Base-by-base conservation (phyloP, 2,113 vertebrate species). In the Aplodontia rufa region DNA sequence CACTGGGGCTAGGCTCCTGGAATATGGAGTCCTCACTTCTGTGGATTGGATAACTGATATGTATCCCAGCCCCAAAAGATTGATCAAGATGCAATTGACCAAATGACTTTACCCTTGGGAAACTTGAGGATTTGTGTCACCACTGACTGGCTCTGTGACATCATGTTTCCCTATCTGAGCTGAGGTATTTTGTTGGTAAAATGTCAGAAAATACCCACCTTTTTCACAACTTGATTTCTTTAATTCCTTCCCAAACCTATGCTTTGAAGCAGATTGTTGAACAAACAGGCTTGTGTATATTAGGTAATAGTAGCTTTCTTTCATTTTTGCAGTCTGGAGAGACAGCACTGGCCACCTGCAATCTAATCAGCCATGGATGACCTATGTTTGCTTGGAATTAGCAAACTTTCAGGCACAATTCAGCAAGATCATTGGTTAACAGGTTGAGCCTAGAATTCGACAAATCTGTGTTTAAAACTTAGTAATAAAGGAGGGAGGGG, bases 211-310 rank as follows among this genome's bases (percentile, higher is more conserved):
- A 64, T 14, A 14, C 47, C 53, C 3, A 51, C 35, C 30, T 60
- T 32, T 55, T 40, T 45, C 75, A 22, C 3, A 51, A 28, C 45
- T 84, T 91, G 55, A 85, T 45, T 93, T 45, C 16, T 75, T 91
- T 74, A 55, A 24, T 74, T 58, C 28, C 30, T 28, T 28, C 60
- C 40, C 4, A 76, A 68, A 62, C 7, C n/a, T 74, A 7, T 58
- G 40, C 47, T 91, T 88, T 64, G 49, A 79, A 96, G 40, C 47
- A 80, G 85, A 32, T 85, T 76, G 78, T 81, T 91, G 53, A 64
- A 45, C 14, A 92, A 64, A 78, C 16, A n/a, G 14, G 32, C 47
- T 49, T 69, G 3, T 10, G 3, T 68, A 7, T 92, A 10, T 93
- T 79, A 30, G 47, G 16, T 69, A 81, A 37, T 47, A 55, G 22